Percentiles rank a stretch among this genome's conserved stretches.
Evolutionary conservation across 2,888 invertebrate species (phyloP).

Genomic region (Eilema caniola): DNA sequence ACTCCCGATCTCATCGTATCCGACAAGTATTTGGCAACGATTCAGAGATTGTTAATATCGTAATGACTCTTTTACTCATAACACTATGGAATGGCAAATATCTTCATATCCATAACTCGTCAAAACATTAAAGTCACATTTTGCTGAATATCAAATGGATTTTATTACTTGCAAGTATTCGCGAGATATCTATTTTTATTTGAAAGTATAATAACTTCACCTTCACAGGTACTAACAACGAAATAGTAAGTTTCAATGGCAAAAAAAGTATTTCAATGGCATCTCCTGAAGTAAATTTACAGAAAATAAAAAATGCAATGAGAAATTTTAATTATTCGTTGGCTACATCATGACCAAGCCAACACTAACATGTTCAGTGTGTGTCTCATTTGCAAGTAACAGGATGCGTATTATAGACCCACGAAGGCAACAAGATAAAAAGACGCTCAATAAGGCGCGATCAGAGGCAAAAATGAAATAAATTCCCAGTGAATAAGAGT

Average conservation of each 20-base stretch:
- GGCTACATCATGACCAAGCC: constrained; percentile 79
- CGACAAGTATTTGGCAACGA: constrained; percentile 77
- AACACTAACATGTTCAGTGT: constrained; percentile 76
- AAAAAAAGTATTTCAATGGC: constrained; percentile 43
- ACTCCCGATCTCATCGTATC: constrained; percentile 63
- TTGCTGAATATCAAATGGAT: constrained; percentile 63
- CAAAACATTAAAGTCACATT: constrained; percentile 71
- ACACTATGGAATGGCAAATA: constrained; percentile 73
- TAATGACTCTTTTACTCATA: constrained; percentile 81
- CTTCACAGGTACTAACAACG: constrained; percentile 23
- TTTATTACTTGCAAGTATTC: constrained; percentile 56
- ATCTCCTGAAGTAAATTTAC: constrained; percentile 52
- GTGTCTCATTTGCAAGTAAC: constrained; percentile 87
- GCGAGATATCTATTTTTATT: constrained; percentile 6
- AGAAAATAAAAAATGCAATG: constrained; percentile 55
- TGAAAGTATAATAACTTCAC: neutral
- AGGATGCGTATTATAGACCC: constrained; percentile 85
- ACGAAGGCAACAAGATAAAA: constrained; percentile 86
- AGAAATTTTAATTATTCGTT: constrained; percentile 80
- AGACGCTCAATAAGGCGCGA: constrained; percentile 86
- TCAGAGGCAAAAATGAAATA: constrained; percentile 87
- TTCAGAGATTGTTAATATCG: constrained; percentile 81
- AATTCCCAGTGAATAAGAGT: constrained; percentile 86
- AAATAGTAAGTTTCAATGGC: constrained; percentile 23
- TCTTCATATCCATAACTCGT: constrained; percentile 75